Conservation (phyloP, 2,113 vertebrate genomes). For the Sapayoa aenigma region DNA sequence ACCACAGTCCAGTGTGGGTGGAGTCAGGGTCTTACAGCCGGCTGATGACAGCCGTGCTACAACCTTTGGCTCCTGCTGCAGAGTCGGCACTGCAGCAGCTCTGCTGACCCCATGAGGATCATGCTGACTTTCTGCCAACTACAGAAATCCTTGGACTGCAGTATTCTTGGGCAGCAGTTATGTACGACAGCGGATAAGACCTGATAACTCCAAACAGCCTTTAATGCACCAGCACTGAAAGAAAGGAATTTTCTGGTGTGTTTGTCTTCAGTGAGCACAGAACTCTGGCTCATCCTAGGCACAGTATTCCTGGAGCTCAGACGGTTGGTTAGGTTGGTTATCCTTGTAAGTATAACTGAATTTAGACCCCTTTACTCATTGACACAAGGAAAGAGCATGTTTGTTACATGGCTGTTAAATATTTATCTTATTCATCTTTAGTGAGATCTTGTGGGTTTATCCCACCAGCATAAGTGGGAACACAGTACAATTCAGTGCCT, state of each 20-base stretch:
- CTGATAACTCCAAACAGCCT: background rate
- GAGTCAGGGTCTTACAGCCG: background rate
- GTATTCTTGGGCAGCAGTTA: background rate
- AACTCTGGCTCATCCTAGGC: background rate
- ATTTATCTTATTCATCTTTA: background rate
- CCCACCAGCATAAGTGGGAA: too few relatives aligned
- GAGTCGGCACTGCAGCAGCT: background rate
- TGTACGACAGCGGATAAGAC: background rate
- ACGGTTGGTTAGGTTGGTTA: background rate
- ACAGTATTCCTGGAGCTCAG: background rate
- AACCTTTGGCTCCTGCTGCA: background rate
- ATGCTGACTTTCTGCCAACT: background rate
- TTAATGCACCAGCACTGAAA: background rate
- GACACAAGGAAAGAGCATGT: background rate
- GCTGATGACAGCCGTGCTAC: background rate
- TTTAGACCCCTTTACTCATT: background rate
- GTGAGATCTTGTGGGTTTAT: background rate
- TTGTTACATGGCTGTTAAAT: background rate
- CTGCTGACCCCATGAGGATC: background rate
- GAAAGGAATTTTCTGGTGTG: rapidly evolving
- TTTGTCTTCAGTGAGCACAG: background rate
- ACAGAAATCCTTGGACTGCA: background rate
- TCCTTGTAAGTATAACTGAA: background rate
- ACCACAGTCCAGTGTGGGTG: background rate
- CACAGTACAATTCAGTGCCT: background rate